A percentile compares a stretch with the other conserved stretches of the same genome.
Conservation (phyloP, 2,797 vertebrate species). For the Enteromius treurensis region DNA sequence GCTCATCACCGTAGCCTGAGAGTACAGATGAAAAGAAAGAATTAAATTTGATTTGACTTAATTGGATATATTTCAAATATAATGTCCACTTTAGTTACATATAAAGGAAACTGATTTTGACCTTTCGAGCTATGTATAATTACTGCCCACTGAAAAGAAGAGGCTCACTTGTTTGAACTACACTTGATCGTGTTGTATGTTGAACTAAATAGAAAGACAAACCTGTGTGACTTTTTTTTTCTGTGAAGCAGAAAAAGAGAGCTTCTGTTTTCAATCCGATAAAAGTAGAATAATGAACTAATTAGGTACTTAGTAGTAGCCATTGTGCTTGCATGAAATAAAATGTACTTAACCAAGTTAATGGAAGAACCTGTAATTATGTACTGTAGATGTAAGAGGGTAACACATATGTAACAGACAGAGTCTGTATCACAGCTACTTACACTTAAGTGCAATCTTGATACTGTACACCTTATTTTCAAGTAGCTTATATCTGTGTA, state of each 20-base stretch:
- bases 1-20: slow-evolving; percentile 86
- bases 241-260: neutral
- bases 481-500: too few relatives aligned
- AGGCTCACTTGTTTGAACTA: neutral
- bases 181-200: neutral
- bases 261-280: neutral
- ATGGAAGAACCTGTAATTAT: too few relatives aligned
- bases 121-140: neutral
- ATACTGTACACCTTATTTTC: too few relatives aligned
- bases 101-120: neutral
- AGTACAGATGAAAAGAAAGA: slow-evolving; percentile 4
- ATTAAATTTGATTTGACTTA: neutral
- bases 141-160: neutral
- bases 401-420: too few relatives aligned
- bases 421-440: too few relatives aligned
- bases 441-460: too few relatives aligned
- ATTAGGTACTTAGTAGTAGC: too few relatives aligned
- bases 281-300: neutral
- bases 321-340: too few relatives aligned
- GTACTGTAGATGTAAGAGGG: too few relatives aligned
- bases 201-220: neutral
- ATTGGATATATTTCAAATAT: neutral
- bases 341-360: too few relatives aligned
- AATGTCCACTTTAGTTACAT: neutral
- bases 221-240: neutral